These are phyloP conservation scores for Pelecanus crispus DNA, from an alignment of 2,113 vertebrate genomes.

Conservation along the genomic window DNA sequence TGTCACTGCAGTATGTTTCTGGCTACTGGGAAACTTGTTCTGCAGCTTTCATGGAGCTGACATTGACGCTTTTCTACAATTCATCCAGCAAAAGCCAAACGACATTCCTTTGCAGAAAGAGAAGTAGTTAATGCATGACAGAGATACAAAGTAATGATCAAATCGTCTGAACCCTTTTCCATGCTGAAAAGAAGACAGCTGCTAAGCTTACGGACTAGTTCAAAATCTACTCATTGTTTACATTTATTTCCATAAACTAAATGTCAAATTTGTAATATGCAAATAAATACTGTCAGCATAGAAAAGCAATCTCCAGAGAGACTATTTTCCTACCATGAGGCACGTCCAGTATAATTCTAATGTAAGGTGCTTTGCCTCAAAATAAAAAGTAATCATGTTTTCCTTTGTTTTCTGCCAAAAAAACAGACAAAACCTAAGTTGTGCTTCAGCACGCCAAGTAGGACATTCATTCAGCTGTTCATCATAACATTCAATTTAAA, in stretches of 20 bases:
- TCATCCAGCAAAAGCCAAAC: not conserved
- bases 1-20: not conserved
- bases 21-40: not conserved
- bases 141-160: not conserved
- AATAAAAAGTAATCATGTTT: not conserved
- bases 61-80: not conserved
- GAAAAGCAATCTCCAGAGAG: not conserved
- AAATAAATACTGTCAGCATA: constrained; percentile 1
- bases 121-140: not conserved
- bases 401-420: not conserved
- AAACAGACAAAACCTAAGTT: not conserved
- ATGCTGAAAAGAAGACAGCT: not conserved
- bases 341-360: not conserved
- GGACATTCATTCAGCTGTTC: not conserved
- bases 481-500: not conserved
- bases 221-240: constrained; percentile 14
- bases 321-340: not conserved
- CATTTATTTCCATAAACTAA: constrained; percentile 14
- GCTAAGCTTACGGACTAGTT: not conserved
- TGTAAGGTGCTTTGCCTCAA: not conserved
- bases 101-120: not conserved
- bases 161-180: not conserved
- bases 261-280: not conserved
- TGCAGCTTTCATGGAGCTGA: not conserved
- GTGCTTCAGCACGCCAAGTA: not conserved